Conservation (phyloP, 2,797 vertebrate genomes). For the Leuciscus waleckii region DNA sequence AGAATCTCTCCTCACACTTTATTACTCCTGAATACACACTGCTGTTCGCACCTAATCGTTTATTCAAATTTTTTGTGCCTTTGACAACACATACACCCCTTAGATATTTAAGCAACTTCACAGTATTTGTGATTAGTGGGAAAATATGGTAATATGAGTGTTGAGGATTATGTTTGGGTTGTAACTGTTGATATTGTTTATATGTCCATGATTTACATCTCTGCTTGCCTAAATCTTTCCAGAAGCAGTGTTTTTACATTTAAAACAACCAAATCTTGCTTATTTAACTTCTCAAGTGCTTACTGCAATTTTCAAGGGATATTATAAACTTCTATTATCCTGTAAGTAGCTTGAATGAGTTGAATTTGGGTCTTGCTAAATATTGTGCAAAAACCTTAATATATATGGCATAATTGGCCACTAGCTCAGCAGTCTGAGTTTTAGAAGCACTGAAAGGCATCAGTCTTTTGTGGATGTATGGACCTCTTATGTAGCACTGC, state of each 20-base stretch:
- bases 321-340: neutral
- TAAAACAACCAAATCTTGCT: neutral
- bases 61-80: conserved; percentile 25
- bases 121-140: neutral
- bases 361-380: neutral
- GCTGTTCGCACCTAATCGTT: conserved; percentile 17
- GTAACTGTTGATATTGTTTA: neutral
- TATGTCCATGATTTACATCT: conserved; percentile 8
- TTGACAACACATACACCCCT: conserved; percentile 12
- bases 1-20: conserved; percentile 38
- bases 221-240: neutral
- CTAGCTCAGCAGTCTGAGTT: neutral
- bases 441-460: conserved; percentile 10
- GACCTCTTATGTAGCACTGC: neutral
- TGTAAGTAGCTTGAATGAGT: neutral
- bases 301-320: neutral
- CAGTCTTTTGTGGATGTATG: conserved; percentile 28
- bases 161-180: conserved; percentile 17
- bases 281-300: neutral
- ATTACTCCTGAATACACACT: conserved; percentile 42
- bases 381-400: neutral
- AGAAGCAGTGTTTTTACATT: neutral
- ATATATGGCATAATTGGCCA: neutral
- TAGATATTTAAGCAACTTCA: conserved; percentile 31
- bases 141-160: neutral